Base-by-base conservation (phyloP, 1,140 invertebrate species). In the Dendrolimus punctatus region DNA sequence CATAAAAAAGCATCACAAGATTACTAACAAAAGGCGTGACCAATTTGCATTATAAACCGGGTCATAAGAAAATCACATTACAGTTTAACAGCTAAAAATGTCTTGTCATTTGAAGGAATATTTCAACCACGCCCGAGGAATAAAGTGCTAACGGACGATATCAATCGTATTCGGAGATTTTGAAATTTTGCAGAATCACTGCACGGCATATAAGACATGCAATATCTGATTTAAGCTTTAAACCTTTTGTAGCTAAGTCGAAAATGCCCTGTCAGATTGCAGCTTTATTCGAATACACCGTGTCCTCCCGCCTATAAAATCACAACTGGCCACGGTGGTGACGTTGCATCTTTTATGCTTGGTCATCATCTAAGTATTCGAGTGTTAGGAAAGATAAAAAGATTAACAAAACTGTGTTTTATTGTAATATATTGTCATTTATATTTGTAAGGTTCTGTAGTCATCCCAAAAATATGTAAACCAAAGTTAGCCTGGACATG, bases 61-160 rank as follows among this genome's bases (percentile, higher is more conserved):
- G 23, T 23, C 23, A 23, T 23, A 23, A 23, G 23, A 23, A 23
- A 23, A 23, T 23, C 47, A 60, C 49, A 60, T 50, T 50, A 56
- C 50, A 49, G 52, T 60, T 51, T 45, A 41, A 53, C 10, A 48
- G 51, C 49, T 40, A 55, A 49, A 62, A 55, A 53, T 47, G 53
- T 58, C 53, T 39, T 36, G 57, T 63, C 56, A 64, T 59, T 58
- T 61, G 7, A 46, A 43, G 51, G 50, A 47, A 55, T 47, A 52
- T 37, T 55, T 45, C 50, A 51, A 50, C 63, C 63, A 57, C 63
- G 60, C 63, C 63, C 51, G 23, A 36, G 46, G 49, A 62, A 66
- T 60, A 60, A 58, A 58, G 55, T 56, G 51, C 60, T 55, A 66
- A 62, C 52, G 59, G 59, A 55, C 40, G 51, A 53, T 57, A 60